phyloP scores from a whole-genome alignment of 2,888 invertebrate species.

The Stictocephala bisonia region DNA sequence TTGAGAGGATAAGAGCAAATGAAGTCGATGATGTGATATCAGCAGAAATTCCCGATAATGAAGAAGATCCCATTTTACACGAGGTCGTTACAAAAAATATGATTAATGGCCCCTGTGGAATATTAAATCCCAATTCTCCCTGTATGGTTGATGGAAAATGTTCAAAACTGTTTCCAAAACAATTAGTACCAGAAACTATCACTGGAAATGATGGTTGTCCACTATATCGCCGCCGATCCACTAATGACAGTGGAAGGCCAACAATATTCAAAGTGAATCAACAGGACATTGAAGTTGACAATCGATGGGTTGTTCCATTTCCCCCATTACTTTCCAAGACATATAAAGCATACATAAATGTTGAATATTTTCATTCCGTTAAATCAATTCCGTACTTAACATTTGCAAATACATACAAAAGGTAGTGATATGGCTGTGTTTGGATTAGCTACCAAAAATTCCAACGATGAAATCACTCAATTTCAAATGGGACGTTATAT shows the following conservation, averaged over 20 bases:
- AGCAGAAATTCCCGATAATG: slow-evolving; percentile 61
- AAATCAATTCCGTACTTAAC: no score
- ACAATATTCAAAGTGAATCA: slow-evolving; percentile 14
- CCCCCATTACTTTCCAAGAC: slow-evolving; percentile 52
- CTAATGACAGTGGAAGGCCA: slow-evolving; percentile 46
- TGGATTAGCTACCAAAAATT: slow-evolving; percentile 4
- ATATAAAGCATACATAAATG: slow-evolving; percentile 60
- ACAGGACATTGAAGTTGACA: slow-evolving; percentile 25
- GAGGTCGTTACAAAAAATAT: slow-evolving; percentile 60
- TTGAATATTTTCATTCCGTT: no score
- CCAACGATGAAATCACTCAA: slow-evolving; percentile 57
- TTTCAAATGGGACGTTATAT: slow-evolving; percentile 58
- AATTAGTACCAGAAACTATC: slow-evolving; percentile 53
- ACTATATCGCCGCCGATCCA: slow-evolving; percentile 60
- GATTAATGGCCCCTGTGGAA: slow-evolving; percentile 63
- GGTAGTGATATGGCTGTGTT: slow-evolving; percentile 51
- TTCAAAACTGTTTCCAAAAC: slow-evolving; percentile 62
- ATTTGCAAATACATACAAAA: no score
- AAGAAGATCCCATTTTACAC: slow-evolving; percentile 55
- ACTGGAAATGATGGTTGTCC: slow-evolving; percentile 48
- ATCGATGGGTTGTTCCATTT: slow-evolving; percentile 56
- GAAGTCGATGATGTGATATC: slow-evolving; percentile 61
- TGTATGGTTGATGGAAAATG: slow-evolving; percentile 65
- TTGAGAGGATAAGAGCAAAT: slow-evolving; percentile 58
- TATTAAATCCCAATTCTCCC: slow-evolving; percentile 60